A percentile compares a stretch with the other conserved stretches of the same genome.
Evolutionary conservation across 2,113 vertebrate genomes (phyloP).

Genomic region (Prunella himalayana): DNA sequence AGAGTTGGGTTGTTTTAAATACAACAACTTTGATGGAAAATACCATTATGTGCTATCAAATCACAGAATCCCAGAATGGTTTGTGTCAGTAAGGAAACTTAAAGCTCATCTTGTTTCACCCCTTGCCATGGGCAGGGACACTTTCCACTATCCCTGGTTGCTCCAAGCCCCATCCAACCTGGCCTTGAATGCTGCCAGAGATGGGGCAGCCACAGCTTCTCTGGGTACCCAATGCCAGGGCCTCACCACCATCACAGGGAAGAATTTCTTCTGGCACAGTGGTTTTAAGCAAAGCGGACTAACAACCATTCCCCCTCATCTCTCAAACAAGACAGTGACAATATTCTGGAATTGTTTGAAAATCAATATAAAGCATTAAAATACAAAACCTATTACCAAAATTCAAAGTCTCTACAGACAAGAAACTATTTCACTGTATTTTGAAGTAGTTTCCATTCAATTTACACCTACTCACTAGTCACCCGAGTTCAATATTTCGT

Average conservation of each 20-base stretch:
- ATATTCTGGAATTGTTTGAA: not conserved
- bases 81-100: not conserved
- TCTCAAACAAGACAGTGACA: not conserved
- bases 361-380: not conserved
- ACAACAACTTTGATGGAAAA: not conserved
- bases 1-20: not conserved
- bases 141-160: not conserved
- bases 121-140: not conserved
- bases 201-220: not conserved
- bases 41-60: not conserved
- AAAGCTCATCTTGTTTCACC: not conserved
- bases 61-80: not conserved
- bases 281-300: not conserved
- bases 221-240: not conserved
- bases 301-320: not conserved
- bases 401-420: not conserved
- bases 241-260: not conserved
- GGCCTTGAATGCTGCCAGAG: not conserved
- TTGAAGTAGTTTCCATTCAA: not conserved
- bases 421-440: not conserved
- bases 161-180: not conserved
- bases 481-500: not conserved
- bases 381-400: not conserved
- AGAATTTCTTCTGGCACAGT: not conserved
- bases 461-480: not conserved